Evolutionary conservation across 1,140 invertebrate species (phyloP).

Genomic region (Cydia amplana): DNA sequence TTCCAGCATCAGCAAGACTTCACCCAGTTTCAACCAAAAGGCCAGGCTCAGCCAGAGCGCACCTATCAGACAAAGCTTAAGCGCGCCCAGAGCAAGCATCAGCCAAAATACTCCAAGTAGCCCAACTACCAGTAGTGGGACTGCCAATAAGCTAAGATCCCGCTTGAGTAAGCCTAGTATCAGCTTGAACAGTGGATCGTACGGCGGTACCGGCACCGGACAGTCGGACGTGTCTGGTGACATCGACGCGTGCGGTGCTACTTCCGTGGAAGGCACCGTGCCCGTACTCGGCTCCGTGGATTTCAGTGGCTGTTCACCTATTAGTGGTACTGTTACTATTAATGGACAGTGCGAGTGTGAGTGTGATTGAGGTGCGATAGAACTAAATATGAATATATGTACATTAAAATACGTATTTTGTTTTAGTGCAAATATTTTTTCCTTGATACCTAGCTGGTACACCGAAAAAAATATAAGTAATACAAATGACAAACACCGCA

Average conservation of each 20-base stretch:
- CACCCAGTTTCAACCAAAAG: no score
- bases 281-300: slow-evolving; percentile 44
- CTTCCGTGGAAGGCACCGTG: not conserved
- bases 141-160: not conserved
- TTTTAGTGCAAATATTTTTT: no score
- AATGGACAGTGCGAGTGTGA: slow-evolving; percentile 31
- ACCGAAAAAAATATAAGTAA: no score
- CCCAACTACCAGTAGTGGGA: not conserved
- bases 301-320: slow-evolving; percentile 20
- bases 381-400: not conserved
- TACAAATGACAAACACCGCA: no score
- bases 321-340: slow-evolving; percentile 21
- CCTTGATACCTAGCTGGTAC: no score
- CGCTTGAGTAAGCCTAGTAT: not conserved
- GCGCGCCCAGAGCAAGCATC: no score
- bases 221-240: not conserved
- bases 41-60: no score
- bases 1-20: no score
- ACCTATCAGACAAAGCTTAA: no score
- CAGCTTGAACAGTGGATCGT: slow-evolving; percentile 22
- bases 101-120: not conserved
- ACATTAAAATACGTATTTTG: no score
- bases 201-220: slow-evolving; percentile 45
- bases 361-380: not conserved
- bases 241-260: not conserved